Evolutionary conservation across 92 coral and sea anemone species (phyloP).

Genomic region (Palythoa grandis): DNA sequence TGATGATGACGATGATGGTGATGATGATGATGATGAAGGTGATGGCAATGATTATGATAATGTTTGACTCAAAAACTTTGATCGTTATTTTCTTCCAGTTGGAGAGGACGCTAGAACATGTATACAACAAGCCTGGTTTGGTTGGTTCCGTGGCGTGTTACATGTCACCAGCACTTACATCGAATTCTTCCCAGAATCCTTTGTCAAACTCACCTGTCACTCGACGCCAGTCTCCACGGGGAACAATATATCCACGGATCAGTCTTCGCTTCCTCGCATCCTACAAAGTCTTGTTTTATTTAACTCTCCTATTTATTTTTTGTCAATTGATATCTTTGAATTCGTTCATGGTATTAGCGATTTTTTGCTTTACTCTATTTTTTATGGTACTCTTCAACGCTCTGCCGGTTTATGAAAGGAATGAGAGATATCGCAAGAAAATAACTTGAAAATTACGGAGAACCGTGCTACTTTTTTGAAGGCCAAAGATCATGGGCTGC

Average conservation of each 20-base stretch:
- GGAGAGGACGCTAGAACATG: slow-evolving; percentile 65
- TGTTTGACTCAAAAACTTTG: not conserved
- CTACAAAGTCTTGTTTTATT: slow-evolving; percentile 79
- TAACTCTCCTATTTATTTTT: slow-evolving; percentile 66
- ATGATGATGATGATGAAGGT: no score
- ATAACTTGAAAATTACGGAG: not conserved
- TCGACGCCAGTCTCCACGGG: slow-evolving; percentile 44
- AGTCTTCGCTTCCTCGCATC: slow-evolving; percentile 96
- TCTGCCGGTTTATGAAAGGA: slow-evolving; percentile 50
- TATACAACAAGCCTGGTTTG: slow-evolving; percentile 68
- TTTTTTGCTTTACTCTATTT: slow-evolving; percentile 53
- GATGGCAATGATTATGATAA: not conserved
- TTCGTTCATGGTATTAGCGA: slow-evolving; percentile 41
- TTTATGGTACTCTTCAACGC: slow-evolving; percentile 63
- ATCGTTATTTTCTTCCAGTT: slow-evolving; percentile 55
- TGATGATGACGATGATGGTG: not conserved
- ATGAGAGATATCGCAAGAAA: slow-evolving; percentile 32
- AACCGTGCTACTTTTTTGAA: not conserved
- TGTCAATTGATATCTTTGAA: slow-evolving; percentile 62
- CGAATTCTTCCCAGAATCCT: slow-evolving; percentile 57
- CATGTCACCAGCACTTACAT: slow-evolving; percentile 81
- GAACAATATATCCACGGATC: slow-evolving; percentile 65
- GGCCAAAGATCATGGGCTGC: no score
- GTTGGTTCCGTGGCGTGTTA: slow-evolving; percentile 69
- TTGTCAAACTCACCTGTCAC: slow-evolving; percentile 51